These are phyloP conservation scores for Pao palembangensis DNA, from an alignment of 2,113 vertebrate species.

Conservation along the genomic window DNA sequence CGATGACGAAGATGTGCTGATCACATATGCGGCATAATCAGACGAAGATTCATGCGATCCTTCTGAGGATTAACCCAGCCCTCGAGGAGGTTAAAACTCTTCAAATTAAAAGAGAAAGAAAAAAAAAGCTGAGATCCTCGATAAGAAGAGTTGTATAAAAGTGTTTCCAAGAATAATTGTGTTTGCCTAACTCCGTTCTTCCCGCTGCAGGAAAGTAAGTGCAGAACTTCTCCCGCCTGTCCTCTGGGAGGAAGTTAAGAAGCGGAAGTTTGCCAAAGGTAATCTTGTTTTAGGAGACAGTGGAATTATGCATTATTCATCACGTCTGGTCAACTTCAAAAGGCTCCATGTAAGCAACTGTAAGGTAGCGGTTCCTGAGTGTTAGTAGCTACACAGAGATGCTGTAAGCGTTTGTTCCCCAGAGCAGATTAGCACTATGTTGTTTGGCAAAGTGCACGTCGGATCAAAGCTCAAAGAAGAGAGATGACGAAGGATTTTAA, in stretches of 20 bases:
- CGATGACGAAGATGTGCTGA: no score
- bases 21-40: conserved; percentile 35
- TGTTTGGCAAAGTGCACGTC: conserved; percentile 40
- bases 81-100: conserved; percentile 35
- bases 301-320: conserved; percentile 63
- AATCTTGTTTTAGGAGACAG: conserved; percentile 54
- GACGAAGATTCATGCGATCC: conserved; percentile 42
- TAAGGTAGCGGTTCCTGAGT: conserved; percentile 27
- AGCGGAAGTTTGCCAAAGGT: conserved; percentile 58
- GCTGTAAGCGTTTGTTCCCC: conserved; percentile 33
- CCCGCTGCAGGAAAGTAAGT: conserved; percentile 17
- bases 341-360: conserved; percentile 36
- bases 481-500: conserved; percentile 3
- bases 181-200: conserved; percentile 37
- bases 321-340: conserved; percentile 61
- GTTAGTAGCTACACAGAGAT: conserved; percentile 31
- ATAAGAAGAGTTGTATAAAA: conserved; percentile 32
- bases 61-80: conserved; percentile 35
- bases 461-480: conserved; percentile 24
- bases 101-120: conserved; percentile 40
- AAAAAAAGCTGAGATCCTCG: conserved; percentile 41
- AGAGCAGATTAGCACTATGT: conserved; percentile 42
- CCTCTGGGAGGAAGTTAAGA: conserved; percentile 39
- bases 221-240: conserved; percentile 37
- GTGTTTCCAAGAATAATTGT: conserved; percentile 55